phyloP scores from a whole-genome alignment of 2,113 vertebrate species.

The Onychorhynchus coronatus region DNA sequence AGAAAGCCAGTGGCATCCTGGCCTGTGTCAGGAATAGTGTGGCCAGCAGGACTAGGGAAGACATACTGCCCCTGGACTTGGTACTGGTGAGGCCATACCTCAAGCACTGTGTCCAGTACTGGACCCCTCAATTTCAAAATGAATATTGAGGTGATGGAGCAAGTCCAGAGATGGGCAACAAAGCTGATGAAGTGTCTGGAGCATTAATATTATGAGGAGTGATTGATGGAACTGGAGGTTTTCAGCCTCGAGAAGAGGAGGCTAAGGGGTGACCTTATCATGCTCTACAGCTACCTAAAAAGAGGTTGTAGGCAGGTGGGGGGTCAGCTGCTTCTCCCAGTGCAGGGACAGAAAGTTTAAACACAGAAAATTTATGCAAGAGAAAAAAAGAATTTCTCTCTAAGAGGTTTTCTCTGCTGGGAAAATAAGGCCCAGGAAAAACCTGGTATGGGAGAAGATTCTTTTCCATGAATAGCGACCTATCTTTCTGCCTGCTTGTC shows the following conservation, averaged over 20 bases:
- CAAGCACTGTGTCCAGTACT: background rate
- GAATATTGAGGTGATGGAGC: background rate
- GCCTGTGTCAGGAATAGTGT: background rate
- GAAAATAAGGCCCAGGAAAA: background rate
- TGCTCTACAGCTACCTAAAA: background rate
- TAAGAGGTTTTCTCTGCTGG: background rate
- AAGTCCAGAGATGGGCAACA: background rate
- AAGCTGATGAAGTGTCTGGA: background rate
- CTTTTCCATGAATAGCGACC: no score
- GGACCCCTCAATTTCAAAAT: background rate
- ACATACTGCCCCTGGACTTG: background rate
- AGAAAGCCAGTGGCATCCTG: background rate
- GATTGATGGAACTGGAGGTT: background rate
- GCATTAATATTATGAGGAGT: background rate
- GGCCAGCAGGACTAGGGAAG: background rate
- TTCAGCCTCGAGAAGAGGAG: background rate
- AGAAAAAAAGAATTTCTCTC: background rate
- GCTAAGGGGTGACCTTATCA: background rate
- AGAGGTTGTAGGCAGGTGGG: background rate
- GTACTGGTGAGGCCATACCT: background rate
- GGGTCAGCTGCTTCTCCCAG: background rate
- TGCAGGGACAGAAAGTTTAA: background rate
- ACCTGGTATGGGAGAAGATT: no score
- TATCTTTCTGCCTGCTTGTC: no score
- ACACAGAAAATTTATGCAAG: background rate